These are phyloP conservation scores for Megalopta genalis DNA, from an alignment of 1,140 invertebrate species.

Conservation along the genomic window DNA sequence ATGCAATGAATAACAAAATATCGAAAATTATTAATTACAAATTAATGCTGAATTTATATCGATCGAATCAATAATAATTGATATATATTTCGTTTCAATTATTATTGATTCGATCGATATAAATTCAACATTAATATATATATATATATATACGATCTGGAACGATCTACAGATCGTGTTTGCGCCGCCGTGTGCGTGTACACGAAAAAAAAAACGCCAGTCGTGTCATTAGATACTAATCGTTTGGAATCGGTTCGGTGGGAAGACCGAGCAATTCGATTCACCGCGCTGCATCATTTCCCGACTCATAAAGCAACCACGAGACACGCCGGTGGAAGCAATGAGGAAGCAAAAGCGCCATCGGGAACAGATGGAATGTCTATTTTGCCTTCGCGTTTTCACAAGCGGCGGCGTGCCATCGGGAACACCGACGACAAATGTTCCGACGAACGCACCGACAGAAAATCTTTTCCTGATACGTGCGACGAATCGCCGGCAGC, in stretches of 20 bases:
- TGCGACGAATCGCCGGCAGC: slow-evolving; percentile 8
- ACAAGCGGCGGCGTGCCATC: background rate
- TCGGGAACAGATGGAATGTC: slow-evolving; percentile 1
- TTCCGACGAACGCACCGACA: background rate
- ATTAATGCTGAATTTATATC: too few species aligned
- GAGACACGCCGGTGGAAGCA: slow-evolving; percentile 2
- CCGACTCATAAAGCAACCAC: background rate
- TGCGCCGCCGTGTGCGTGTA: too few species aligned
- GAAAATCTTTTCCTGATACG: slow-evolving; percentile 40
- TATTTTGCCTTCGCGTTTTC: slow-evolving; percentile 16
- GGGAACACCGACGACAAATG: slow-evolving; percentile 4
- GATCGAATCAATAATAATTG: too few species aligned
- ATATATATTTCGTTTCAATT: too few species aligned
- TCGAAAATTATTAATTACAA: too few species aligned
- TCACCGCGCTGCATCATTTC: slow-evolving; percentile 34
- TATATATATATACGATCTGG: too few species aligned
- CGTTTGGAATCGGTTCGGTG: slow-evolving; percentile 13
- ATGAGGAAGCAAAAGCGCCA: slow-evolving; percentile 16
- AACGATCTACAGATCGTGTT: background rate
- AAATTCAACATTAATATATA: too few species aligned
- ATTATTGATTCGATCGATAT: too few species aligned
- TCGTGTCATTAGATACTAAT: slow-evolving; percentile 33
- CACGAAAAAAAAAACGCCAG: background rate
- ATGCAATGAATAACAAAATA: too few species aligned
- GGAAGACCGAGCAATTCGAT: slow-evolving; percentile 1